Percentiles rank a stretch among this genome's conserved stretches.
Evolutionary conservation across 2,888 invertebrate species (phyloP).

Genomic region (Polydrusus cervinus): DNA sequence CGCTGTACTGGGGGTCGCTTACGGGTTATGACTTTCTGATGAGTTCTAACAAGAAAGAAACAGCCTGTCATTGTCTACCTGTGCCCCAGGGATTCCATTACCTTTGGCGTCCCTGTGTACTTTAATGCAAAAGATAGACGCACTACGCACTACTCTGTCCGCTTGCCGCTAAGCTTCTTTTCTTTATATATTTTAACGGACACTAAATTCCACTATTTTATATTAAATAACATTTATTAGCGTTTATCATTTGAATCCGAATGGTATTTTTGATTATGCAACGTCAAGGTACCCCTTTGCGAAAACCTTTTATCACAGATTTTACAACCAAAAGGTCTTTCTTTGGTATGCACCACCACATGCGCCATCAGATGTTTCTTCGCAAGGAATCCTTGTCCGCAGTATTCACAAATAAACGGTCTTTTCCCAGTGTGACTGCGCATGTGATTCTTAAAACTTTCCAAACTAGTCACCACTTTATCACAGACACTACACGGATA

Average conservation of each 20-base stretch:
- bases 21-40: too few species aligned
- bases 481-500: conserved; percentile 11
- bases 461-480: not conserved
- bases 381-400: conserved; percentile 68
- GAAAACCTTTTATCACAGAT: not conserved
- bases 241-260: not conserved
- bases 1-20: too few species aligned
- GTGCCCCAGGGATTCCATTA: too few species aligned
- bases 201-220: too few species aligned
- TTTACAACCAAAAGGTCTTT: conserved; percentile 20
- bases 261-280: not conserved
- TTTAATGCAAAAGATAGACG: too few species aligned
- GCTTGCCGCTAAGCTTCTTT: too few species aligned
- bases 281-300: not conserved
- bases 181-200: too few species aligned
- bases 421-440: conserved; percentile 62
- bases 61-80: too few species aligned
- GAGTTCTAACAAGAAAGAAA: too few species aligned
- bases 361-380: conserved; percentile 57
- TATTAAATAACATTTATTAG: too few species aligned
- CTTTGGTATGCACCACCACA: conserved; percentile 46
- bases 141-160: too few species aligned
- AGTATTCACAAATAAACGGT: conserved; percentile 64
- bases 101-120: too few species aligned
- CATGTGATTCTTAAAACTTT: conserved; percentile 40